A percentile compares a stretch with the other conserved stretches of the same genome.
phyloP scores from a whole-genome alignment of 2,113 vertebrate species.

The Myrmophylax atrothorax region DNA sequence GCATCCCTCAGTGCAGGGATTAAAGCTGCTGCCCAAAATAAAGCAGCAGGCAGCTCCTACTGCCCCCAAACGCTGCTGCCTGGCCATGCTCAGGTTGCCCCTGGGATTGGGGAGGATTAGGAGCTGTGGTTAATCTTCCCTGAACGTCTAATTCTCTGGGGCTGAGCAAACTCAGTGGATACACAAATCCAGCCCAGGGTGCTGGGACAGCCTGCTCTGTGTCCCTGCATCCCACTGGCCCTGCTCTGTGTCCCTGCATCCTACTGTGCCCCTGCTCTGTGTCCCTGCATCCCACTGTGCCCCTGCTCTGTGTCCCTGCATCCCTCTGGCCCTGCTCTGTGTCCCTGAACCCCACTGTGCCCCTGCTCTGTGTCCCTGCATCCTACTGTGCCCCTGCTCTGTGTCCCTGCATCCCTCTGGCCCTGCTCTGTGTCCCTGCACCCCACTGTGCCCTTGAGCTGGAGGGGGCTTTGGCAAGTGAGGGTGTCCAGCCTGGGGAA shows the following conservation, averaged over 20 bases:
- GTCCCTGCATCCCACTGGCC: background rate
- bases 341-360: background rate
- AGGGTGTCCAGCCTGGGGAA: background rate
- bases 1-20: background rate
- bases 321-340: background rate
- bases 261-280: too few relatives aligned
- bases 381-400: too few relatives aligned
- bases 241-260: too few relatives aligned
- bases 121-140: background rate
- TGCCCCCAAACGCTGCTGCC: background rate
- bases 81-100: background rate
- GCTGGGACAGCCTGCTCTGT: background rate
- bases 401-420: background rate
- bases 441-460: background rate
- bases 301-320: background rate
- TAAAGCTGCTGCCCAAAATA: background rate
- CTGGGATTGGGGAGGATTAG: background rate
- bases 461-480: background rate
- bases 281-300: too few relatives aligned
- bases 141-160: background rate
- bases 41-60: background rate
- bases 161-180: background rate
- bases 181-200: background rate
- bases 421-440: too few relatives aligned
- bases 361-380: too few relatives aligned